These are phyloP conservation scores for Pollenia griseotomentosa DNA, from an alignment of 2,888 invertebrate species.

Conservation along the genomic window DNA sequence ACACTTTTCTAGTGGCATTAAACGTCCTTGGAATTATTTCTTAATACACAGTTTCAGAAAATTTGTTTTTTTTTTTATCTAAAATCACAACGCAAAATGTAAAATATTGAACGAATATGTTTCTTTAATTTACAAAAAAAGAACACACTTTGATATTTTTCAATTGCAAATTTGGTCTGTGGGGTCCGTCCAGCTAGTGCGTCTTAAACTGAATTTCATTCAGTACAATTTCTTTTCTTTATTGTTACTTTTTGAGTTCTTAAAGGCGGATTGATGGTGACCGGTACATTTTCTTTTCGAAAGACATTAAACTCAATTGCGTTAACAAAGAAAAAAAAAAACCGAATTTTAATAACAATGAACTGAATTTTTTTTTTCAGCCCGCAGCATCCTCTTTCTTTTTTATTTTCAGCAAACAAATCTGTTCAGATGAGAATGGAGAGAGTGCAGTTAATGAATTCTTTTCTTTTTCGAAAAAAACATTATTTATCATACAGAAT, in stretches of 20 bases:
- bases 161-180: slow-evolving; percentile 28
- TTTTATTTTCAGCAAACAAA: too few species aligned
- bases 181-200: slow-evolving; percentile 62
- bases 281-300: slow-evolving; percentile 20
- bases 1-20: slow-evolving; percentile 63
- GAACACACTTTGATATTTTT: not conserved
- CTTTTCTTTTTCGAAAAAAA: too few species aligned
- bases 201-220: slow-evolving; percentile 67
- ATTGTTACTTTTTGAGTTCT: slow-evolving; percentile 2
- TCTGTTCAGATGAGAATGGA: too few species aligned
- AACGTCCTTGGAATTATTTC: slow-evolving; percentile 69
- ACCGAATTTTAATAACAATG: not conserved
- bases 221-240: slow-evolving; percentile 37
- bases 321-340: slow-evolving; percentile 31
- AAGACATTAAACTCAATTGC: slow-evolving; percentile 69
- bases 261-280: slow-evolving; percentile 4
- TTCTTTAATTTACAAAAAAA: slow-evolving; percentile 13
- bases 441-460: too few species aligned
- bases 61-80: too few species aligned
- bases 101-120: slow-evolving; percentile 37
- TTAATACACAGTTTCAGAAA: not conserved
- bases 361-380: too few species aligned
- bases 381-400: too few species aligned
- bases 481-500: too few species aligned
- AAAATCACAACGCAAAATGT: slow-evolving; percentile 8